These are phyloP conservation scores for Argopecten irradians DNA, from an alignment of 1,140 invertebrate species.

Conservation along the genomic window DNA sequence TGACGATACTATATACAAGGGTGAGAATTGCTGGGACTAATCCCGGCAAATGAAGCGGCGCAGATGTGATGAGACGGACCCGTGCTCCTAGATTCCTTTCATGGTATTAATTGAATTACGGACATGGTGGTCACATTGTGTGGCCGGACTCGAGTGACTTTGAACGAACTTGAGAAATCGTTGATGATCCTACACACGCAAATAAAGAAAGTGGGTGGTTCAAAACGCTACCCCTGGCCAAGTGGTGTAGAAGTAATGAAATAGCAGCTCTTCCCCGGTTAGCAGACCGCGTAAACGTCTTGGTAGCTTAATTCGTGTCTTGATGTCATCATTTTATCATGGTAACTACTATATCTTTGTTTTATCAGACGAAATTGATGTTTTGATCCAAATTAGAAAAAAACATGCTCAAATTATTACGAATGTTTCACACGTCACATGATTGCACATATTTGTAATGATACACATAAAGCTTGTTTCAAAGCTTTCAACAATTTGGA, in stretches of 20 bases:
- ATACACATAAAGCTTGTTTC: not conserved
- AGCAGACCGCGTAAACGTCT: not conserved
- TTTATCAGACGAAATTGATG: not conserved
- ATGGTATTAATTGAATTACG: slow-evolving; percentile 19
- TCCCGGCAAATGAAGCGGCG: not conserved
- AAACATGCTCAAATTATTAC: not conserved
- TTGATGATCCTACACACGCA: slow-evolving; percentile 6
- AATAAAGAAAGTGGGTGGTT: not conserved
- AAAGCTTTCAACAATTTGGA: not conserved
- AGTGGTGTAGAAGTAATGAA: not conserved
- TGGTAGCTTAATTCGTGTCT: not conserved
- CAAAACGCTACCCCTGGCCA: not conserved
- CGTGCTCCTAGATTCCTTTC: not conserved
- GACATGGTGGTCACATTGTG: not conserved
- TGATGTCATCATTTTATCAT: no score
- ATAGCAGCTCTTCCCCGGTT: not conserved
- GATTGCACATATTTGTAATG: not conserved
- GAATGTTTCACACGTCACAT: not conserved
- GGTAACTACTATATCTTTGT: not conserved
- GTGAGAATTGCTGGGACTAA: slow-evolving; percentile 3
- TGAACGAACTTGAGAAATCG: slow-evolving; percentile 9
- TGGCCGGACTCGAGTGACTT: not conserved
- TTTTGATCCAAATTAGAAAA: not conserved
- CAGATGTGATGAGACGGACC: not conserved
- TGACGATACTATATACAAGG: not conserved